Percentiles rank a stretch among this genome's conserved stretches.
These are phyloP conservation scores for Trichechus manatus DNA, from an alignment of 2,113 vertebrate species.

Conservation along the genomic window DNA sequence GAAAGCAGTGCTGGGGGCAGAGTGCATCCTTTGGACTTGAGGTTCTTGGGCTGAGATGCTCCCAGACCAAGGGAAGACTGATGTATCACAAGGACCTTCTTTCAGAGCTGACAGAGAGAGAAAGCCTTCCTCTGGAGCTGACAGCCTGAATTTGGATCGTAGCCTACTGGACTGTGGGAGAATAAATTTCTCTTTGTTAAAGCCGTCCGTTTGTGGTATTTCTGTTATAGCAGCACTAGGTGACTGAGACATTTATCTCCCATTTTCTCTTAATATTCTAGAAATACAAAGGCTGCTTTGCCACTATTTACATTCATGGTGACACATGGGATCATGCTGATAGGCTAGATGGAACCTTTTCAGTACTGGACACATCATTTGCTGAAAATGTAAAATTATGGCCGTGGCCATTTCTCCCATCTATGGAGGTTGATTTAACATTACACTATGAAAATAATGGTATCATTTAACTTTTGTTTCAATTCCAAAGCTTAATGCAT, in stretches of 20 bases:
- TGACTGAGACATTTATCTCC: neutral
- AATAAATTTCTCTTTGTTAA: too few relatives aligned
- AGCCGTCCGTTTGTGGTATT: too few relatives aligned
- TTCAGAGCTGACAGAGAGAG: too few relatives aligned
- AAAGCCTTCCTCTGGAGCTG: too few relatives aligned
- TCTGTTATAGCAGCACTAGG: too few relatives aligned
- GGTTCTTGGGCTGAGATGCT: too few relatives aligned
- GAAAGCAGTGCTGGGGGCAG: too few relatives aligned
- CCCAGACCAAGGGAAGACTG: too few relatives aligned
- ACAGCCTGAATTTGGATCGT: too few relatives aligned
- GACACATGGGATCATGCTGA: neutral
- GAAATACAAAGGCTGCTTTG: neutral
- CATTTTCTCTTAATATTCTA: neutral
- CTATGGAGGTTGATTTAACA: neutral
- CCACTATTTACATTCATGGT: neutral
- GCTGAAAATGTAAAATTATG: slow-evolving; percentile 20
- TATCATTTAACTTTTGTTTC: neutral
- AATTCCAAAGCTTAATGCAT: slow-evolving; percentile 63
- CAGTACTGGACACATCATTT: neutral
- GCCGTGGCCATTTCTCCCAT: neutral
- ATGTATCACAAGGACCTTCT: too few relatives aligned
- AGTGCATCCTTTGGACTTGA: too few relatives aligned
- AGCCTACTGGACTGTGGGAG: too few relatives aligned
- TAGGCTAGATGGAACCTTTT: neutral
- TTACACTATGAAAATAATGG: neutral